These are phyloP conservation scores for Chirona hameri DNA, from an alignment of 2,888 invertebrate species.

Conservation along the genomic window DNA sequence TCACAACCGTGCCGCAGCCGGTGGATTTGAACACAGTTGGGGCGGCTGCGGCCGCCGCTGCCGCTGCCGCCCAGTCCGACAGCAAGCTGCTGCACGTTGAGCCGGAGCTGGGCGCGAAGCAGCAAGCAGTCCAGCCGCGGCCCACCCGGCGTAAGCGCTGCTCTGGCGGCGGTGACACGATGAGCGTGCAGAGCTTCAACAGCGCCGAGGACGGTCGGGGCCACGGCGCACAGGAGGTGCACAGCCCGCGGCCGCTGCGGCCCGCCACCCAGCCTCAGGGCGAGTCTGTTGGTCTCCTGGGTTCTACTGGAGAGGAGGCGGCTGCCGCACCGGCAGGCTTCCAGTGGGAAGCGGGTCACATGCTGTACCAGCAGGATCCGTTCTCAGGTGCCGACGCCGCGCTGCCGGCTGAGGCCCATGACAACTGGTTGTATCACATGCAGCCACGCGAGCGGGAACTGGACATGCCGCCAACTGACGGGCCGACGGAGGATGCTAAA, in stretches of 20 bases:
- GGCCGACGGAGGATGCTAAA: background rate
- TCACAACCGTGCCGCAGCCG: background rate
- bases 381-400: background rate
- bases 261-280: background rate
- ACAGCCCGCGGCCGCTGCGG: background rate
- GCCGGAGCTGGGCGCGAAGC: background rate
- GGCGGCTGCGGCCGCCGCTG: background rate
- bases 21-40: background rate
- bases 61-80: background rate
- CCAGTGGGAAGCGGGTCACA: background rate
- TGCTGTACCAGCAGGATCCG: background rate
- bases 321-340: background rate
- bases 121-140: background rate
- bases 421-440: background rate
- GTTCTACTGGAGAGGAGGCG: background rate
- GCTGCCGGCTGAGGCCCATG: background rate
- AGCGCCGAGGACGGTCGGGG: background rate
- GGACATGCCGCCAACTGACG: background rate
- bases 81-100: background rate
- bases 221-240: background rate
- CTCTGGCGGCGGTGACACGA: background rate
- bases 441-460: background rate
- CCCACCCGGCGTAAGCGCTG: background rate
- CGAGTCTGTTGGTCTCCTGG: background rate
- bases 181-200: constrained; percentile 22